Evolutionary conservation across 2,797 vertebrate species (phyloP).

Genomic region (Sebastes miniatus): DNA sequence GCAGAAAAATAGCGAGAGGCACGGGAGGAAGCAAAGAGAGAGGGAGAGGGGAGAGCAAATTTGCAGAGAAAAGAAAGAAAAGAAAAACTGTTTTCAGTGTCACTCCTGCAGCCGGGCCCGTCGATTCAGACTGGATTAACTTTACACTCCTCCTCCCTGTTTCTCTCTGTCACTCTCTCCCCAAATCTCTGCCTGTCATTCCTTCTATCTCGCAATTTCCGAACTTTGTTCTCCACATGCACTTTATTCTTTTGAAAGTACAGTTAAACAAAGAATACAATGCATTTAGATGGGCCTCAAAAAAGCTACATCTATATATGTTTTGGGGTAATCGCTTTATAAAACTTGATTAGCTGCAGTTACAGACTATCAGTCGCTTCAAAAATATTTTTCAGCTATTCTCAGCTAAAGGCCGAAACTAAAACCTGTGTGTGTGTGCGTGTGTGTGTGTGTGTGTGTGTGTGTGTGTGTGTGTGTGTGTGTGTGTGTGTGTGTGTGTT

Average conservation of each 20-base stretch:
- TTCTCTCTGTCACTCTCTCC: slow-evolving; percentile 54
- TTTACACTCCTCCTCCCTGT: slow-evolving; percentile 73
- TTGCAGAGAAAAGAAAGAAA: slow-evolving; percentile 91
- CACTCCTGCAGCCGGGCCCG: slow-evolving; percentile 90
- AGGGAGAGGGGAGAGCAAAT: slow-evolving; percentile 80
- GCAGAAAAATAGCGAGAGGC: slow-evolving; percentile 82
- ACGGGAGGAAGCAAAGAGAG: slow-evolving; percentile 80
- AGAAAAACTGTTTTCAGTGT: slow-evolving; percentile 95
- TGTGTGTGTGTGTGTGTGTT: slow-evolving; percentile 33
- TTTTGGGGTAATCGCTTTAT: background rate
- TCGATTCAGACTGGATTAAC: slow-evolving; percentile 85
- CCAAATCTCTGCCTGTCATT: slow-evolving; percentile 34
- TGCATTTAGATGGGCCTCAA: background rate
- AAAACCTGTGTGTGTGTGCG: background rate
- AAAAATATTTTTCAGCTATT: background rate
- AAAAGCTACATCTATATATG: background rate
- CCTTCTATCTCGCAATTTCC: slow-evolving; percentile 35
- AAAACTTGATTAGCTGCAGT: background rate
- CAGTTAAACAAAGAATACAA: slow-evolving; percentile 12
- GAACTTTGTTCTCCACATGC: slow-evolving; percentile 43
- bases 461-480: background rate
- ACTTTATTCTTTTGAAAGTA: slow-evolving; percentile 9
- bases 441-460: background rate
- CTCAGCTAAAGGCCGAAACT: background rate
- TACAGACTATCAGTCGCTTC: background rate